Percentiles rank a stretch among this genome's conserved stretches.
Evolutionary conservation across 1,140 invertebrate genomes (phyloP).

Genomic region (Tetragnatha versicolor): DNA sequence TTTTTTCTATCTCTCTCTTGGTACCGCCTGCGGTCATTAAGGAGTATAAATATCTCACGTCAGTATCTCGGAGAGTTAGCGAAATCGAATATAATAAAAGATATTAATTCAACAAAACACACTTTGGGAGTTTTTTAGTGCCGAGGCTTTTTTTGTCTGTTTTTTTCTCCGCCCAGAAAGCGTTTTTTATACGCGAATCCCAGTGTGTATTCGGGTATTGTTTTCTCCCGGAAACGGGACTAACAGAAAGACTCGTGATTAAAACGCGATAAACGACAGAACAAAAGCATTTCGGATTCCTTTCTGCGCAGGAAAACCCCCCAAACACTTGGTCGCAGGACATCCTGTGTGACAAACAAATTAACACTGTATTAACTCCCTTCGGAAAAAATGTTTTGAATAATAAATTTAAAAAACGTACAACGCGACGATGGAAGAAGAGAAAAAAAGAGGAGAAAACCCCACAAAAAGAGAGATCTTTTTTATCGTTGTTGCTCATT

Average conservation of each 20-base stretch:
- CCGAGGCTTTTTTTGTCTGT: background rate
- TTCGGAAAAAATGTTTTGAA: constrained; percentile 32
- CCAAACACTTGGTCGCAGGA: constrained; percentile 47
- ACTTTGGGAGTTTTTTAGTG: constrained; percentile 8
- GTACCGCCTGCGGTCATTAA: constrained; percentile 28
- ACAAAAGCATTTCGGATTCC: constrained; percentile 9
- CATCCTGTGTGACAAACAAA: constrained; percentile 53
- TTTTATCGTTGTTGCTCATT: background rate
- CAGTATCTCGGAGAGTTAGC: constrained; percentile 16
- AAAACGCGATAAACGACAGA: constrained; percentile 24
- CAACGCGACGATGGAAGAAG: background rate
- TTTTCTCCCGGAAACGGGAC: constrained; percentile 18
- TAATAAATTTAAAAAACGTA: constrained; percentile 47
- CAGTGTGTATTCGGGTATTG: constrained; percentile 3
- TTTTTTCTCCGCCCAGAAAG: constrained; percentile 14
- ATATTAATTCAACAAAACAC: constrained; percentile 51
- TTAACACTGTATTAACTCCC: constrained; percentile 29
- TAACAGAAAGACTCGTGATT: constrained; percentile 12
- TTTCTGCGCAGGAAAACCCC: constrained; percentile 21
- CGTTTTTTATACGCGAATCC: too few relatives aligned
- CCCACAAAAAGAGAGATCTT: background rate
- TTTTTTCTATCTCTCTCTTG: background rate
- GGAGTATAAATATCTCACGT: constrained; percentile 30
- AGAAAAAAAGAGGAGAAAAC: background rate
- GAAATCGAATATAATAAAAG: constrained; percentile 54